Conservation (phyloP, 1,140 invertebrate genomes). For the Melipona quadrifasciata region DNA sequence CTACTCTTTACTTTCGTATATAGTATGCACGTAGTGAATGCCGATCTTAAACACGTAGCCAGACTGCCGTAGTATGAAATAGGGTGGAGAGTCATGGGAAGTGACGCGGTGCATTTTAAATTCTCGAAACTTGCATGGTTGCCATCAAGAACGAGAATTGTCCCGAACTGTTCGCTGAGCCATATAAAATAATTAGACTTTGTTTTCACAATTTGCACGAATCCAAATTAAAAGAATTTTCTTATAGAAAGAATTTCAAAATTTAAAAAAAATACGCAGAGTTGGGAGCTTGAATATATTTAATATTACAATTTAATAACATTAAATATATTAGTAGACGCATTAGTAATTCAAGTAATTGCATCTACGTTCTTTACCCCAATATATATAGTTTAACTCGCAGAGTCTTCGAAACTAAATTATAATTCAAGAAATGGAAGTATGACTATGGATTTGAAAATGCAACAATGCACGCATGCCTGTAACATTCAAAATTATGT, state of each 20-base stretch:
- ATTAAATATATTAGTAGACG: too few species aligned
- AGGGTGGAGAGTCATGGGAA: not conserved
- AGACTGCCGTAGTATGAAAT: not conserved
- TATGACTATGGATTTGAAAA: too few species aligned
- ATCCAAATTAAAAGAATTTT: not conserved
- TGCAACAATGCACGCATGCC: too few species aligned
- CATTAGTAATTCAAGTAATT: too few species aligned
- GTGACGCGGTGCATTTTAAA: not conserved
- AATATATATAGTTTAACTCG: accelerated
- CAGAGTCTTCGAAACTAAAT: not conserved
- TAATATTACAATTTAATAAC: too few species aligned
- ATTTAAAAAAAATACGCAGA: accelerated
- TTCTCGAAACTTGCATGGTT: not conserved
- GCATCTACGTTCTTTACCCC: too few species aligned
- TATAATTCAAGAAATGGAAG: not conserved
- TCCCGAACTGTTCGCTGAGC: not conserved
- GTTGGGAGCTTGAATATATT: too few species aligned
- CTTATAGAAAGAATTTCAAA: not conserved
- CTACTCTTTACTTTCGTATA: conserved; percentile 21
- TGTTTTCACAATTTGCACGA: not conserved
- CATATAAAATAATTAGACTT: not conserved
- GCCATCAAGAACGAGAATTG: not conserved
- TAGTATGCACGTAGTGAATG: not conserved
- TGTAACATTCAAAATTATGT: too few species aligned
- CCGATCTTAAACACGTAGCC: not conserved